Evolutionary conservation across 2,888 invertebrate genomes (phyloP), one percentile per base, ranked within the genome.

Genomic region (Chrysolina haemoptera): DNA sequence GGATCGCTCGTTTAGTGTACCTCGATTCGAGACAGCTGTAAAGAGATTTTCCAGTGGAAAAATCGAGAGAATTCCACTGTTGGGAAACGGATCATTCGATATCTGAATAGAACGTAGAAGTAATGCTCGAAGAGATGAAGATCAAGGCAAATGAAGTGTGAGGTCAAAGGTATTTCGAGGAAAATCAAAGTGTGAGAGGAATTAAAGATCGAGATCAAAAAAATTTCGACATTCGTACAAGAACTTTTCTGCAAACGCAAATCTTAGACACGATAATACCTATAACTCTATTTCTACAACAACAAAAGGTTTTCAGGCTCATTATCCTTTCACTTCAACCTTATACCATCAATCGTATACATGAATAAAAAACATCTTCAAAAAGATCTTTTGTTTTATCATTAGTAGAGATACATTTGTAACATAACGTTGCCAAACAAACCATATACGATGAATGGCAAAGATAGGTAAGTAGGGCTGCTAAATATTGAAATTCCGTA

Each of bases 361-460:
- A 70, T 71, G 70, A 75, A 71, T 75, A 71, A 77, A n/a, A n/a
- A 69, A 70, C 70, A 75, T 75, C 71, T 62, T 75, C 64, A 74
- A 69, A 71, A 70, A 62, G 66, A 35, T 59, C 73, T 66, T 74
- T 76, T 78, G 73, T 74, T 62, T 64, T 72, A 77, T 78, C 78
- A 78, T 81, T 76, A 75, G 71, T 74, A 69, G 75, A 76, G 73
- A 78, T 76, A 78, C 78, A 79, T 78, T 77, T 79, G 77, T 82
- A 82, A 83, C 82, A 79, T 80, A 79, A 80, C 81, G 79, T 82
- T 81, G 77, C 80, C 74, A 71, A 79, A 80, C 74, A 70, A 74
- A 73, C 68, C 66, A 68, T 63, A 55, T 53, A n/a, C 40, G n/a
- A 55, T 50, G 41, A 53, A 48, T 76, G 65, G 35, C 35, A 35